These are phyloP conservation scores for Cydia fagiglandana DNA, from an alignment of 1,140 invertebrate species.

Conservation along the genomic window DNA sequence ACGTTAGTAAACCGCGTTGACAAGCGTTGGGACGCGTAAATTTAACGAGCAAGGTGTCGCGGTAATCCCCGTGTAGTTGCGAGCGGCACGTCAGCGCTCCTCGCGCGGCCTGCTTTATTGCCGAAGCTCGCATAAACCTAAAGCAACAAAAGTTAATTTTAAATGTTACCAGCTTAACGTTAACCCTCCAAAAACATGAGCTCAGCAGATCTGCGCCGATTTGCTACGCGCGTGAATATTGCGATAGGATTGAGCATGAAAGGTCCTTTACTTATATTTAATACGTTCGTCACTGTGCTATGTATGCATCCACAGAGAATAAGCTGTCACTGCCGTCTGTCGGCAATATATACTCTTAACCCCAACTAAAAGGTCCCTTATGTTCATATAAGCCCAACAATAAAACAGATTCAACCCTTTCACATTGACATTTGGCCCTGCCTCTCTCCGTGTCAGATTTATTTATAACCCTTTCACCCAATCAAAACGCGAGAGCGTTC, in stretches of 20 bases:
- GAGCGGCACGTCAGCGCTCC: slow-evolving; percentile 55
- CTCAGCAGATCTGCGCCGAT: slow-evolving; percentile 41
- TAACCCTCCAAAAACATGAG: slow-evolving; percentile 49
- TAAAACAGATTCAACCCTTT: slow-evolving; percentile 60
- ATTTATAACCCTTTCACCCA: slow-evolving; percentile 75
- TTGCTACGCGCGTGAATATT: slow-evolving; percentile 34
- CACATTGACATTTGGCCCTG: slow-evolving; percentile 49
- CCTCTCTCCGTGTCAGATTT: slow-evolving; percentile 53
- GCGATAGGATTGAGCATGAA: slow-evolving; percentile 14
- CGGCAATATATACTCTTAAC: slow-evolving; percentile 8
- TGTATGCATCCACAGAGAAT: too few species aligned
- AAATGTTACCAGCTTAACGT: slow-evolving; percentile 67
- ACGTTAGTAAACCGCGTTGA: slow-evolving; percentile 63
- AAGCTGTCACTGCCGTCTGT: background rate
- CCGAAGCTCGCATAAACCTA: slow-evolving; percentile 45
- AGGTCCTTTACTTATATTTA: background rate
- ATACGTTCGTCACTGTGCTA: background rate
- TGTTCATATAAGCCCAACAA: slow-evolving; percentile 33
- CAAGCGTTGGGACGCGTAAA: slow-evolving; percentile 59
- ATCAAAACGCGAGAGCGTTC: slow-evolving; percentile 53
- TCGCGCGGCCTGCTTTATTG: slow-evolving; percentile 53
- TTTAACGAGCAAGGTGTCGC: slow-evolving; percentile 60
- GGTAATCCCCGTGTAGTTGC: slow-evolving; percentile 55
- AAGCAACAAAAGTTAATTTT: slow-evolving; percentile 68
- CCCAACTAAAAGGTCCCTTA: slow-evolving; percentile 28